Base-by-base conservation (phyloP, 1,140 invertebrate genomes). In the Globodera ellingtonae region DNA sequence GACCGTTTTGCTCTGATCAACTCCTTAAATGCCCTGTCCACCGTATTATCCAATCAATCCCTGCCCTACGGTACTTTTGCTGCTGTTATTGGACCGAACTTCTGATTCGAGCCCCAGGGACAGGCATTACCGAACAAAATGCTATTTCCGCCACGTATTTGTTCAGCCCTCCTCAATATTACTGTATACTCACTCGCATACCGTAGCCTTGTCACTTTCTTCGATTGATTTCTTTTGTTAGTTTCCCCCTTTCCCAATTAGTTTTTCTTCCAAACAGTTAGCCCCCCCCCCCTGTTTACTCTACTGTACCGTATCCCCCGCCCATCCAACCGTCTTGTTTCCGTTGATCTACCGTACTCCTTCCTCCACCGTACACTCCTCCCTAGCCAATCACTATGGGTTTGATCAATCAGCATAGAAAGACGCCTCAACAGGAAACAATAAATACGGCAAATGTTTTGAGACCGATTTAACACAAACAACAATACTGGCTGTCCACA, bases 391-490 rank as follows among this genome's bases (percentile, higher is more conserved):
- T 62, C 56, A 62, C 18, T 62, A 62, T 62, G 56, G 56, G 56
- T 62, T 52, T 62, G 18, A 62, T 18, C 56, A 13, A 62, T 18
- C 56, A 13, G 56, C 56, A 62, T 62, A 62, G 56, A 62, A 62
- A 62, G 56, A 62, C 56, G 56, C 56, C 56, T 62, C 56, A 62
- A 62, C 56, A 62, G 56, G 56, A 62, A 62, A 62, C 56, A 62
- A 62, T 18, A 0, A 62, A 62, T 62, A 62, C 56, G 56, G 56
- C 56, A 62, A 62, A 62, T 62, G 56, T 62, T 62, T 62, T 62
- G 56, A 62, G 56, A 62, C 56, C 56, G 56, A 62, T 62, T 52
- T 52, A 52, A 52, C 50, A 52, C 50, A 52, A 52, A 52, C 7
- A 9, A 52, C 50, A 52, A 52, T 52, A 52, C 50, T 13, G 50